Evolutionary conservation across 2,888 invertebrate species (phyloP).

Genomic region (Pristionchus fissidentatus): DNA sequence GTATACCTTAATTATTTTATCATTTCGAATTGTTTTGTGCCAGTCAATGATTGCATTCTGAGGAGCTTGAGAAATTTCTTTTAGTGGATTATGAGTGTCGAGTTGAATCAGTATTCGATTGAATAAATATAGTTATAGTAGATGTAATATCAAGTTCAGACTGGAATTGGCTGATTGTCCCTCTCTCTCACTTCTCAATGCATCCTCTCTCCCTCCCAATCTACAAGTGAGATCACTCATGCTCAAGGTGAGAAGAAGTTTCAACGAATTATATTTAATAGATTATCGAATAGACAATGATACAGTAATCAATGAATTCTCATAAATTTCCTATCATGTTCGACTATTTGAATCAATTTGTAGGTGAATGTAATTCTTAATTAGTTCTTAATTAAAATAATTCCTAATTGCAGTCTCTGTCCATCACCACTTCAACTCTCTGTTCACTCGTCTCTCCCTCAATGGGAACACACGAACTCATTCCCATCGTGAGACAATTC

Average conservation of each 20-base stretch:
- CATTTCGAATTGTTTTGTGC: no score
- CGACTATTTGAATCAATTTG: background rate
- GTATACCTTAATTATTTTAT: no score
- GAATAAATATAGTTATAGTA: no score
- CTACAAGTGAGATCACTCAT: constrained; percentile 33
- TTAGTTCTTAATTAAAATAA: background rate
- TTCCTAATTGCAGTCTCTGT: background rate
- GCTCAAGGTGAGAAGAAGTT: constrained; percentile 10
- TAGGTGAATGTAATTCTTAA: background rate
- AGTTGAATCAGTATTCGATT: no score
- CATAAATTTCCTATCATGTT: no score
- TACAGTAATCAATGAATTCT: no score
- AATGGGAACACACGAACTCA: background rate
- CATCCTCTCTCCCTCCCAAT: constrained; percentile 34
- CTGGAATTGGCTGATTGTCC: constrained; percentile 38
- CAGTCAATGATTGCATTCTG: background rate
- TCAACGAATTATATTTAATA: background rate
- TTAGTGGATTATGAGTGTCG: no score
- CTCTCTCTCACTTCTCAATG: constrained; percentile 41
- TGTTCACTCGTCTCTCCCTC: constrained; percentile 21
- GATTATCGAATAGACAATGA: background rate
- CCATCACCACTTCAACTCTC: constrained; percentile 21
- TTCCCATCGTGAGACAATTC: constrained; percentile 36
- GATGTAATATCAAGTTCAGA: background rate
- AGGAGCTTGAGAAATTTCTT: no score